Conservation (phyloP, 2,113 vertebrate species). For the Plectropomus leopardus region DNA sequence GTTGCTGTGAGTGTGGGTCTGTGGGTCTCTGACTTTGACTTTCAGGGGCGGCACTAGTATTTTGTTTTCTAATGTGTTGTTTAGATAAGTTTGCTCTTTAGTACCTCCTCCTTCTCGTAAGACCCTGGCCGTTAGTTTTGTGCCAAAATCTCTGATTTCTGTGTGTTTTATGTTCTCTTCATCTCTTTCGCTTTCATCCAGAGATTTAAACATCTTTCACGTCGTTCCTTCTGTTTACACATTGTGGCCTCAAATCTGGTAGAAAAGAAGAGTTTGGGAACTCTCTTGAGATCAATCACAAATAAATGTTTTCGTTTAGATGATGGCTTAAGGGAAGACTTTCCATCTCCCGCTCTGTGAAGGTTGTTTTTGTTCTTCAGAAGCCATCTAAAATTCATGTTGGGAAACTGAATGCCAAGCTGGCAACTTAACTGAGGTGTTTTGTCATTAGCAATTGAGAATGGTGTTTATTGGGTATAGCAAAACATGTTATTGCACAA, state of each 20-base stretch:
- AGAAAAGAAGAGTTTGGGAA: not conserved
- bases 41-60: too few species aligned
- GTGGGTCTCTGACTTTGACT: too few species aligned
- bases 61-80: not conserved
- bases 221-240: not conserved
- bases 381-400: conserved; percentile 61
- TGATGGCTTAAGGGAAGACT: conserved; percentile 39
- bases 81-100: conserved; percentile 1
- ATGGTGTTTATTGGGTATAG: not conserved
- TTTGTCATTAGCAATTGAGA: conserved; percentile 25
- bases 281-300: conserved; percentile 36
- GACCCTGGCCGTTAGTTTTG: not conserved
- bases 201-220: not conserved
- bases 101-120: not conserved
- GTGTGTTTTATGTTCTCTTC: not conserved
- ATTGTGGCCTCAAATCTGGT: not conserved
- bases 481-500: not conserved
- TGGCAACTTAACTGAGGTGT: conserved; percentile 15
- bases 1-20: too few species aligned
- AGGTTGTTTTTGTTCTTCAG: conserved; percentile 41
- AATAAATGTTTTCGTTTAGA: conserved; percentile 24
- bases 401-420: conserved; percentile 33
- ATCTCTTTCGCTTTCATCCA: not conserved
- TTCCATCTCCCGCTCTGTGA: conserved; percentile 29
- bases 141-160: not conserved